These are phyloP conservation scores for Drosophila tristis DNA, from an alignment of 1,140 invertebrate species.

Conservation along the genomic window DNA sequence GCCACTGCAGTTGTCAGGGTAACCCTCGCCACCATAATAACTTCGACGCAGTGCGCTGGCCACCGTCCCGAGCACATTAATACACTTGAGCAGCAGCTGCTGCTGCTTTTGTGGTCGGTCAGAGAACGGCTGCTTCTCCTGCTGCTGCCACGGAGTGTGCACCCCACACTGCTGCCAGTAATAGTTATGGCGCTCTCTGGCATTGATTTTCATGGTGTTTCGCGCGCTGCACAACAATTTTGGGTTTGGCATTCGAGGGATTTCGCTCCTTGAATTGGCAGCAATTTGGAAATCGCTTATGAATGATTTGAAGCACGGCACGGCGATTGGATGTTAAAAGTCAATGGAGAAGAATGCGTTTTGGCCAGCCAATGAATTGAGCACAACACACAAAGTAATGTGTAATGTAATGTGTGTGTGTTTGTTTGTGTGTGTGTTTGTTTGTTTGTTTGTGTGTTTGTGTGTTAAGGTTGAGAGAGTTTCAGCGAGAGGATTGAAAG, in stretches of 20 bases:
- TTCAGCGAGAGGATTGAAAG: too few species aligned
- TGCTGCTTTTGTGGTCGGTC: slow-evolving; percentile 31
- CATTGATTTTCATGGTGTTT: slow-evolving; percentile 22
- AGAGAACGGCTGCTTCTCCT: background rate
- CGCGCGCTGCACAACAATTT: slow-evolving; percentile 17
- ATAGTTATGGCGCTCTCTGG: slow-evolving; percentile 23
- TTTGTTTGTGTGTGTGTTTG: too few species aligned
- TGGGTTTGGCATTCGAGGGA: background rate
- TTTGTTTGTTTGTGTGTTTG: too few species aligned
- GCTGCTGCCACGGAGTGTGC: slow-evolving; percentile 5
- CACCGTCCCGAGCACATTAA: slow-evolving; percentile 49
- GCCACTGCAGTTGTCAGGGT: slow-evolving; percentile 2
- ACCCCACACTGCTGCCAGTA: slow-evolving; percentile 13
- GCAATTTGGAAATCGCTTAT: slow-evolving; percentile 11
- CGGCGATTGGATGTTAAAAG: too few species aligned
- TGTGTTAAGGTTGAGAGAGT: too few species aligned
- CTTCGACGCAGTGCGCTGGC: slow-evolving; percentile 66
- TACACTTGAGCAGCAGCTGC: slow-evolving; percentile 31
- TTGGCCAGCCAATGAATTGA: too few species aligned
- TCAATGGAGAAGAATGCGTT: too few species aligned
- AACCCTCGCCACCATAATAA: slow-evolving; percentile 24
- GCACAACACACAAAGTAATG: too few species aligned
- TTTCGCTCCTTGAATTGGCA: slow-evolving; percentile 2
- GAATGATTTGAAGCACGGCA: too few species aligned
- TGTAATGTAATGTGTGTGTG: too few species aligned